Base-by-base conservation (phyloP, 1,140 invertebrate genomes). In the Macrobrachium nipponense region DNA sequence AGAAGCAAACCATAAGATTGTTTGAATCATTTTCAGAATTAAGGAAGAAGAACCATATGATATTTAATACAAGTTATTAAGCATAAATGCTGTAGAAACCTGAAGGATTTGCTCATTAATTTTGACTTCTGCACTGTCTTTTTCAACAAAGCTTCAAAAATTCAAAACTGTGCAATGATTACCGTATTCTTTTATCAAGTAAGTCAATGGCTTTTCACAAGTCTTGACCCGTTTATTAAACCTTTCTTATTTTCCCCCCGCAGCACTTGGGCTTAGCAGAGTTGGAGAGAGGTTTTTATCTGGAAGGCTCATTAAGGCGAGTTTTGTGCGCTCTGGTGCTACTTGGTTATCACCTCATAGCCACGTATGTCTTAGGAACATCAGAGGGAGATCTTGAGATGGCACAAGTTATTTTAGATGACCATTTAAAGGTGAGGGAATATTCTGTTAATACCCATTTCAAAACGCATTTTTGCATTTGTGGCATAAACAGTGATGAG, bases 311-410 rank as follows among this genome's bases (percentile, higher is more conserved):
- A 27, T 91, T 98, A 23, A 93, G 97, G 18, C 95, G 96, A 85
- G 94, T 97, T n/a, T 91, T 98, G 1, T 97, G 96, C 91, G 94
- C 95, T 11, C 94, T 98, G 90, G 94, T 96, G 0, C 92, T 98
- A 4, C 92, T 98, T 2, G 94, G 94, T 0, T 98, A 97, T 91
- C 94, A 98, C 91, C 93, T 97, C 18, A 94, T 98, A 76, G 94
- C 97, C 0, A 94, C 95, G 17, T 96, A 96, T 90, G 94, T 97
- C 87, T 91, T 97, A 43, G 95, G 95, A 90, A 94, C 96, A 89
- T 93, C 93, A 8, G 94, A 96, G 88, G 96, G 96, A 27, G 95
- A 98, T 91, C 91, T 97, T 18, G 91, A 93, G 2, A 93, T 95
- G 88, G 96, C 95, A 80, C 93, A 96, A 80, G 92, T 93, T 89